Conservation (phyloP, 2,888 invertebrate genomes). For the Notocelia uddmanniana region DNA sequence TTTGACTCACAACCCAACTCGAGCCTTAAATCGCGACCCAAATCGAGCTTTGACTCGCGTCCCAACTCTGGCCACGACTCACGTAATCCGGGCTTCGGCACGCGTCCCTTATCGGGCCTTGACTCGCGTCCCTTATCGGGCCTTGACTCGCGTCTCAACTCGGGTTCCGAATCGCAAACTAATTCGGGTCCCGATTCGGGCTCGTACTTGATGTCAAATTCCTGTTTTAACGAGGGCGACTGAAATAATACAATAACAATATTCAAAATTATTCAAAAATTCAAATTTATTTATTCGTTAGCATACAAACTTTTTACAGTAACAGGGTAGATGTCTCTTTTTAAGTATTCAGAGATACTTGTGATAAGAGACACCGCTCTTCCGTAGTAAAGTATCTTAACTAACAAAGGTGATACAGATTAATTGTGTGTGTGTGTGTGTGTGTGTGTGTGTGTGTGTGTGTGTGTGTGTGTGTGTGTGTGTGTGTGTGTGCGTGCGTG, state of each 20-base stretch:
- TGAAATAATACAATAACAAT: neutral
- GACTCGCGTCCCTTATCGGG: neutral
- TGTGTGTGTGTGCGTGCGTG: too few relatives aligned
- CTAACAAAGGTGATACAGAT: too few relatives aligned
- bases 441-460: too few relatives aligned
- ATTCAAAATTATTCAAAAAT: too few relatives aligned
- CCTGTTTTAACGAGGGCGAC: neutral
- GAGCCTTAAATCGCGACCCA: neutral
- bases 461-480: too few relatives aligned
- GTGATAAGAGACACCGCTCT: too few relatives aligned
- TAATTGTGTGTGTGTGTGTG: too few relatives aligned
- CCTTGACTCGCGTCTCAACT: neutral
- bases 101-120: neutral
- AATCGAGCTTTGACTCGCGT: neutral
- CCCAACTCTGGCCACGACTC: neutral
- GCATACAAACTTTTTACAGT: too few relatives aligned
- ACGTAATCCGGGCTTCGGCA: neutral
- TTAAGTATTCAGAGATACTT: too few relatives aligned
- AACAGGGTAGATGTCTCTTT: too few relatives aligned
- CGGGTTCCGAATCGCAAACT: neutral
- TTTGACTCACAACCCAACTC: neutral
- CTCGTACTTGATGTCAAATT: slow-evolving; percentile 10
- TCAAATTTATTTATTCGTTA: too few relatives aligned
- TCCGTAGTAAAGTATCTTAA: too few relatives aligned
- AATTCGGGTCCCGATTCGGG: neutral